Evolutionary conservation across 1,140 invertebrate species (phyloP).

Genomic region (Drosophila sp.): DNA sequence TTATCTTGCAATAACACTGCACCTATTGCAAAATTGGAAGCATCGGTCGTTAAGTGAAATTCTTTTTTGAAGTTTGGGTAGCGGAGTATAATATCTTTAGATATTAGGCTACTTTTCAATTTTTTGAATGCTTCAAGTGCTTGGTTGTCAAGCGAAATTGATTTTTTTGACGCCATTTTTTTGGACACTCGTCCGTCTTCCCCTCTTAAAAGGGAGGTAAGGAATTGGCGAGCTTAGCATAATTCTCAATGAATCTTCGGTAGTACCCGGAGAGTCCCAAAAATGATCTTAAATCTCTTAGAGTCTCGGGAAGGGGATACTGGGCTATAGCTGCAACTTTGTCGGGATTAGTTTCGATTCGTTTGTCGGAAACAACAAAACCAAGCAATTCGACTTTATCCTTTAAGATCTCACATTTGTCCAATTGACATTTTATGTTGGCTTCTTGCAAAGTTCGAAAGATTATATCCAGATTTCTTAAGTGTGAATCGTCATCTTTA

Average conservation of each 20-base stretch:
- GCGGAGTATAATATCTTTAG: neutral
- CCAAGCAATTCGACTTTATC: constrained; percentile 43
- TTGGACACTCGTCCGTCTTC: constrained; percentile 3
- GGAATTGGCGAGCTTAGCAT: neutral
- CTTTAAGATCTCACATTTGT: constrained; percentile 42
- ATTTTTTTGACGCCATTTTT: neutral
- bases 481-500: constrained; percentile 40
- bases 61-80: constrained; percentile 2
- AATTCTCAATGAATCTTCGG: neutral
- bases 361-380: constrained; percentile 38
- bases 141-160: neutral
- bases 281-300: constrained; percentile 1
- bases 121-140: neutral
- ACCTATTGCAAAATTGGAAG: constrained; percentile 52
- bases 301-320: constrained; percentile 35
- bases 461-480: neutral
- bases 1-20: no score
- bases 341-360: constrained; percentile 41
- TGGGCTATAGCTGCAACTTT: constrained; percentile 47
- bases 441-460: constrained; percentile 18
- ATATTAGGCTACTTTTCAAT: neutral
- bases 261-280: neutral
- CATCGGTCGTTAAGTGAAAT: constrained; percentile 5
- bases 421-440: constrained; percentile 39
- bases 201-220: constrained; percentile 7